Percentiles rank a stretch among this genome's conserved stretches.
Conservation (phyloP, 2,888 invertebrate species). For the Cylindroiulus punctatus region DNA sequence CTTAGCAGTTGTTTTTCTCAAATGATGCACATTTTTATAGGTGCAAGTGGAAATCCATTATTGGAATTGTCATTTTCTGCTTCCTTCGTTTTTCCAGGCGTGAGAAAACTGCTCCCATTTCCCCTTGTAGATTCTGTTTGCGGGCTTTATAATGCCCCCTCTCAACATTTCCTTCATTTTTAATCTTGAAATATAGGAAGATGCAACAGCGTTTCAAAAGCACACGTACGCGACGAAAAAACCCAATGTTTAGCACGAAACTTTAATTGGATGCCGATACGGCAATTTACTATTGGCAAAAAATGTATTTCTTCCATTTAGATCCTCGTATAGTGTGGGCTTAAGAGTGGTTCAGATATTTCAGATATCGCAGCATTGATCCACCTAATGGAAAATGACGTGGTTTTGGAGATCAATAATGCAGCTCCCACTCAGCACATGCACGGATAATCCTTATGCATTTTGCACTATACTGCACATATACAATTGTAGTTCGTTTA, state of each 20-base stretch:
- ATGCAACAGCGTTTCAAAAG: not conserved
- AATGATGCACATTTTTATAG: not conserved
- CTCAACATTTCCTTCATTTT: not conserved
- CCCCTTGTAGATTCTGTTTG: not conserved
- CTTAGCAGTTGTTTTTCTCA: not conserved
- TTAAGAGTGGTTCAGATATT: not conserved
- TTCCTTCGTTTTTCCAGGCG: not conserved
- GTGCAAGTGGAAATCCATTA: not conserved
- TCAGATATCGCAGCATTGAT: not conserved
- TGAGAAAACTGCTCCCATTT: not conserved
- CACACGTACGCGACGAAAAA: not conserved
- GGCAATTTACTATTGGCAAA: not conserved
- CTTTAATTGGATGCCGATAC: conserved; percentile 7
- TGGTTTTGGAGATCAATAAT: conserved; percentile 1
- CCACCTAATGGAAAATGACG: not conserved
- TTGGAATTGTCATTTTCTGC: conserved; percentile 21
- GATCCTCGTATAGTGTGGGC: not conserved
- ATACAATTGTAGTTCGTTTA: too few relatives aligned
- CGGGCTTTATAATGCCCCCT: not conserved
- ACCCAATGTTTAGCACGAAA: not conserved
- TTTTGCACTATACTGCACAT: not conserved
- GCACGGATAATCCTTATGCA: not conserved
- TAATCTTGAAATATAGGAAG: not conserved
- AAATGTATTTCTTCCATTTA: not conserved
- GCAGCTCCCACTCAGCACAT: not conserved